Evolutionary conservation across 2,113 vertebrate species (phyloP), one percentile per base, ranked within the genome.

Genomic region (Engystomops pustulosus): DNA sequence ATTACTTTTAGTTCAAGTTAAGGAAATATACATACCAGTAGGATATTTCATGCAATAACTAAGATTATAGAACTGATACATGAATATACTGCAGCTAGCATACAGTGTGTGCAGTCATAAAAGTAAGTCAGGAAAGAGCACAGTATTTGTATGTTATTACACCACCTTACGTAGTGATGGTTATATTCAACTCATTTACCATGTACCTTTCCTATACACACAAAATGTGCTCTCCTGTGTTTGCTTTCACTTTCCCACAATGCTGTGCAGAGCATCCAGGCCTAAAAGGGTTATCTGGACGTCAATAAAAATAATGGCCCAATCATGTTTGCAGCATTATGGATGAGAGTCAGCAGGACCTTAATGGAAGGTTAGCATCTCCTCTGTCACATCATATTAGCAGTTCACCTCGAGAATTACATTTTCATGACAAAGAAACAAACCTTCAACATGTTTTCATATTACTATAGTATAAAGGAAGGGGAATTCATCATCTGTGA

Each of bases 401-500:
- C 45, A 58, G 74, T 85, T 85, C 83, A 85, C 74, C 55, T 79
- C 23, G 62, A 85, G 74, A 85, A 85, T 85, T 85, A 85, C 74
- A 85, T 85, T 85, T 85, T 85, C 75, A 85, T 85, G 83, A 85
- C 83, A 85, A 85, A 85, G 74, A 85, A 85, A 85, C 75, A 85
- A 85, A 85, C 74, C 83, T 70, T 79, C 74, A 79, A 70, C 83
- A 85, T 85, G 75, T 79, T 85, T 85, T 79, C 75, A 79, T 77
- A 85, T 85, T 85, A 85, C 47, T 55, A 76, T 44, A 67, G 20
- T 79, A 85, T 69, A 45, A 49, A 60, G 65, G 18, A 78, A 60
- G 55, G 53, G 27, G 58, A 77, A 77, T 77, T 49, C 72, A 77
- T 45, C 69, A 32, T 70, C 49, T 78, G 23, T 55, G 67, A 55